These are phyloP conservation scores for Notospermus geniculatus DNA, from an alignment of 1,140 invertebrate species.

Conservation along the genomic window DNA sequence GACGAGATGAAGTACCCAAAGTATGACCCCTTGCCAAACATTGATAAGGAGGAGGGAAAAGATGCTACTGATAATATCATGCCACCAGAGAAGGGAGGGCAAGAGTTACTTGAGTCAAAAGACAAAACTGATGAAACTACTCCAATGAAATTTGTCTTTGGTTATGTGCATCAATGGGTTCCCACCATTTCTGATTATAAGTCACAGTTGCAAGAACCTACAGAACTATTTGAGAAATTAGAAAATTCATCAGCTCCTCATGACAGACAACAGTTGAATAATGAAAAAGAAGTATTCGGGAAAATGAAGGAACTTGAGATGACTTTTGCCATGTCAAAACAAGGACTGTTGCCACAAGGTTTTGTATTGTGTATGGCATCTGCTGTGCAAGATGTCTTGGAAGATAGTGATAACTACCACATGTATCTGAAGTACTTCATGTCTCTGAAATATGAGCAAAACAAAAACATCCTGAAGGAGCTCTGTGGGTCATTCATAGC, in stretches of 20 bases:
- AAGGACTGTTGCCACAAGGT: slow-evolving; percentile 39
- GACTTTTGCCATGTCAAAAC: slow-evolving; percentile 66
- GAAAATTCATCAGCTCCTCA: slow-evolving; percentile 26
- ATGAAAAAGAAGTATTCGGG: slow-evolving; percentile 90
- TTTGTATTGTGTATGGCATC: slow-evolving; percentile 49
- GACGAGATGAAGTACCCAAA: slow-evolving; percentile 22
- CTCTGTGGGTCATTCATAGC: slow-evolving; percentile 19
- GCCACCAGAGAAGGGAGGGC: slow-evolving; percentile 20
- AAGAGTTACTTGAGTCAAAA: slow-evolving; percentile 24
- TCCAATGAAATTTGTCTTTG: slow-evolving; percentile 40
- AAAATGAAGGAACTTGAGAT: slow-evolving; percentile 92
- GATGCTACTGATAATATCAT: slow-evolving; percentile 1
- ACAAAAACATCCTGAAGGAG: slow-evolving; percentile 36
- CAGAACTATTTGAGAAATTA: slow-evolving; percentile 32
- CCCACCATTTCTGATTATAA: slow-evolving; percentile 42
- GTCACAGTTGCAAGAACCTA: slow-evolving; percentile 17
- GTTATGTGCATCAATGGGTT: slow-evolving; percentile 47
- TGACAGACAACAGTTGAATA: slow-evolving; percentile 83
- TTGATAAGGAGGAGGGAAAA: slow-evolving; percentile 15
- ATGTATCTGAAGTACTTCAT: slow-evolving; percentile 45
- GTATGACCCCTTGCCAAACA: slow-evolving; percentile 39
- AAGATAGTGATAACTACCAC: slow-evolving; percentile 36
- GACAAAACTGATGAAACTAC: slow-evolving; percentile 29
- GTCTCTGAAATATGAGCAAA: slow-evolving; percentile 26
- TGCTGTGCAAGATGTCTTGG: slow-evolving; percentile 39